Evolutionary conservation across 92 coral and sea anemone species (phyloP).

Genomic region (Epizoanthus ramosus): DNA sequence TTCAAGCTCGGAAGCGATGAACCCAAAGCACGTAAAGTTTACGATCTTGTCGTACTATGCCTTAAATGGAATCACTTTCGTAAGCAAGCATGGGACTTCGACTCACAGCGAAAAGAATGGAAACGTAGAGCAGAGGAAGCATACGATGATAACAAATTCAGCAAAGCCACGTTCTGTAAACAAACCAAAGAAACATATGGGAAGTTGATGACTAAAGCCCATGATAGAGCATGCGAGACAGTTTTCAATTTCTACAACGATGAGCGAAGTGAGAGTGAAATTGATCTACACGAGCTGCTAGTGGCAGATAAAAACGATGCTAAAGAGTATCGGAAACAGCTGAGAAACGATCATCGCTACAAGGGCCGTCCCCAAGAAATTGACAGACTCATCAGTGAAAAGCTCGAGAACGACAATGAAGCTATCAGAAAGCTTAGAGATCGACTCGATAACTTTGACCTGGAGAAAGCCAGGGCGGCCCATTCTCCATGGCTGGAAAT

Average conservation of each 20-base stretch:
- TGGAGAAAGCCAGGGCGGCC: constrained; percentile 15
- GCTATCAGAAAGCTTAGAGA: constrained; percentile 60
- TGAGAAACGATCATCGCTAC: neutral
- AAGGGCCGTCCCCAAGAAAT: constrained; percentile 11
- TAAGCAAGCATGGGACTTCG: constrained; percentile 52
- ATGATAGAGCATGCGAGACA: constrained; percentile 49
- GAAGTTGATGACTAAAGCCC: constrained; percentile 37
- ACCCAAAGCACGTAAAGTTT: neutral
- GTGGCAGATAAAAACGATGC: constrained; percentile 51
- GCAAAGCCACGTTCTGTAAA: constrained; percentile 28
- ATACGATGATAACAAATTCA: neutral
- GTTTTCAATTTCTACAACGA: constrained; percentile 55
- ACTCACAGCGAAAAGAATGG: constrained; percentile 48
- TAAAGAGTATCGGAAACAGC: constrained; percentile 12
- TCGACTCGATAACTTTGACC: constrained; percentile 38
- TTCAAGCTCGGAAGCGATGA: constrained; percentile 13
- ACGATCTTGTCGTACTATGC: constrained; percentile 19
- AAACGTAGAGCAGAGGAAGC: constrained; percentile 40
- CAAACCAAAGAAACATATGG: constrained; percentile 47
- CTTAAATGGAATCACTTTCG: constrained; percentile 54
- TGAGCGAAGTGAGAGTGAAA: constrained; percentile 50
- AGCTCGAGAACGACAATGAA: constrained; percentile 55
- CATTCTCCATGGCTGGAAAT: constrained; percentile 65
- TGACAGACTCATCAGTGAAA: constrained; percentile 26
- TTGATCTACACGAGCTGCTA: constrained; percentile 67